These are phyloP conservation scores for Percopsis transmontana DNA, from an alignment of 2,113 vertebrate species.

Conservation along the genomic window DNA sequence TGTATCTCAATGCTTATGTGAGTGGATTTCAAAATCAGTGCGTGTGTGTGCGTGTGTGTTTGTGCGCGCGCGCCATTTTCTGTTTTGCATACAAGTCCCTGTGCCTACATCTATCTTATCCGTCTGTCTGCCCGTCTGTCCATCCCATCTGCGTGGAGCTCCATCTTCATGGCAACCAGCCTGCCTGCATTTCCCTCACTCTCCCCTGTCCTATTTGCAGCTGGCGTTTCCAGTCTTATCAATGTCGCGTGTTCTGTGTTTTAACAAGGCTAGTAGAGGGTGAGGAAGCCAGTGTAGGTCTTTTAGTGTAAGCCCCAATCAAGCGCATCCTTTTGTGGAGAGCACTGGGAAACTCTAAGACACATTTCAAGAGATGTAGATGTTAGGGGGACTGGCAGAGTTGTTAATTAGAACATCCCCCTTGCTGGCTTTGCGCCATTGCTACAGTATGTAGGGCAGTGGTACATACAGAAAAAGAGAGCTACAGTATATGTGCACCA, in stretches of 20 bases:
- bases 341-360: constrained; percentile 34
- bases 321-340: constrained; percentile 5
- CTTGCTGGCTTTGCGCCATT: constrained; percentile 50
- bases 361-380: constrained; percentile 32
- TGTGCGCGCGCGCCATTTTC: not conserved
- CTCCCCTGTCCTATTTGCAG: constrained; percentile 40
- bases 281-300: constrained; percentile 18
- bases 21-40: not conserved
- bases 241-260: constrained; percentile 19
- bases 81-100: constrained; percentile 12
- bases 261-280: constrained; percentile 17
- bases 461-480: constrained; percentile 34
- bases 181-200: constrained; percentile 28
- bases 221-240: constrained; percentile 37
- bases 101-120: constrained; percentile 34
- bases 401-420: constrained; percentile 53
- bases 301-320: constrained; percentile 13
- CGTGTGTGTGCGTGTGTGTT: constrained; percentile 33
- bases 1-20: not conserved
- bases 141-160: constrained; percentile 57
- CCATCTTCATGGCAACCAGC: constrained; percentile 47
- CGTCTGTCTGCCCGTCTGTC: constrained; percentile 59
- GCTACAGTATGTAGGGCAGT: constrained; percentile 49
- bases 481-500: not conserved
- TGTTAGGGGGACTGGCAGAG: constrained; percentile 40